These are phyloP conservation scores for Ginglymostoma cirratum DNA, from an alignment of 2,113 vertebrate species.

Conservation along the genomic window DNA sequence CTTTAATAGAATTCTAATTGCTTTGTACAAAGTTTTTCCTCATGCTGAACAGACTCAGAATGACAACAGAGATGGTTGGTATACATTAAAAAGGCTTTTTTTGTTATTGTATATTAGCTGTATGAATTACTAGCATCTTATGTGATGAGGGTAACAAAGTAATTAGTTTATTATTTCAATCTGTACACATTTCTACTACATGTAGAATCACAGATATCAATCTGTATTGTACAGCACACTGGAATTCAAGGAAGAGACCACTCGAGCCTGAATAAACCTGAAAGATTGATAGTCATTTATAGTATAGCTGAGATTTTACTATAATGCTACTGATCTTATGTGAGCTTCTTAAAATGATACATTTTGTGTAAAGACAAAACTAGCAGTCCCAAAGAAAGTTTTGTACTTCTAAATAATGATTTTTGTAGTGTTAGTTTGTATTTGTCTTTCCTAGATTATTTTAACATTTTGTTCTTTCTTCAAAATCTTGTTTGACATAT, in stretches of 20 bases:
- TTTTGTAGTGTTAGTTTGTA: not conserved
- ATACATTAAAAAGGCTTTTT: not conserved
- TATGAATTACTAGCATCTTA: not conserved
- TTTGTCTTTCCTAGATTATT: not conserved
- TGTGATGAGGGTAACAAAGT: not conserved
- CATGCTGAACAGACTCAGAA: slow-evolving; percentile 78
- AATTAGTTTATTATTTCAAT: not conserved
- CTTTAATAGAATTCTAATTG: slow-evolving; percentile 65
- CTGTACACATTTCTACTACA: not conserved
- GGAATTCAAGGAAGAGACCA: not conserved
- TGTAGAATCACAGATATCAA: not conserved
- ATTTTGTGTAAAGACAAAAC: not conserved
- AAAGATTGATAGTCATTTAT: not conserved
- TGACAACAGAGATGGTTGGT: slow-evolving; percentile 75
- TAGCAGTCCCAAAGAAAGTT: not conserved
- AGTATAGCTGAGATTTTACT: no score
- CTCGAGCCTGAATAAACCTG: not conserved
- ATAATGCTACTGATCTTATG: no score
- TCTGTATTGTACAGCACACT: not conserved
- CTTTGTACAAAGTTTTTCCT: slow-evolving; percentile 88
- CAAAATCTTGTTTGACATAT: not conserved
- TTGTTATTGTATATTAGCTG: not conserved
- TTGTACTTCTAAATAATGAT: not conserved
- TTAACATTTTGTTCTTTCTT: not conserved
- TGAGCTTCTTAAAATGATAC: not conserved